phyloP scores from a whole-genome alignment of 2,113 vertebrate species.

The Micromys minutus region DNA sequence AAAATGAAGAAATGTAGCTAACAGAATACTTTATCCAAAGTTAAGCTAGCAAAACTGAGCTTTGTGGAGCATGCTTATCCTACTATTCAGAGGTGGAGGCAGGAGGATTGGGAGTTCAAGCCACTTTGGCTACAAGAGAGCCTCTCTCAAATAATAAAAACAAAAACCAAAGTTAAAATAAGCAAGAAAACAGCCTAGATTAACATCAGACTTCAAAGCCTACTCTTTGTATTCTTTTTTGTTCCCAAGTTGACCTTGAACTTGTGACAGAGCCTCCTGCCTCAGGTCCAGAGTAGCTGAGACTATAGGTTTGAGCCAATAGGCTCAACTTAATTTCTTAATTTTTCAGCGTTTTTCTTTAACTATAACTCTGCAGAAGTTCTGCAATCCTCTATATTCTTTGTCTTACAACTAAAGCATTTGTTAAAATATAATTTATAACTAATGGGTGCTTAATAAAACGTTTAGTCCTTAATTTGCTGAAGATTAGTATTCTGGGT shows the following conservation, averaged over 20 bases:
- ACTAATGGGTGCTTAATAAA: conserved; percentile 44
- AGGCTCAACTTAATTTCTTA: not conserved
- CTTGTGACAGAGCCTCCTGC: not conserved
- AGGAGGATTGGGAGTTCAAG: not conserved
- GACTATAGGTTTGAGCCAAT: not conserved
- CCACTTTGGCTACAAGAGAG: not conserved
- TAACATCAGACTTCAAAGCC: conserved; percentile 48
- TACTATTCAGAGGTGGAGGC: not conserved
- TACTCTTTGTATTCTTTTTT: not conserved
- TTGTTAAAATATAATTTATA: conserved; percentile 40
- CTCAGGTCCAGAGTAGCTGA: not conserved
- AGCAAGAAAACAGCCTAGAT: not conserved
- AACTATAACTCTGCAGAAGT: conserved; percentile 34
- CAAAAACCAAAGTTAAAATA: conserved; percentile 11
- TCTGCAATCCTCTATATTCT: not conserved
- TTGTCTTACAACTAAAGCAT: conserved; percentile 50
- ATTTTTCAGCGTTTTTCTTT: not conserved
- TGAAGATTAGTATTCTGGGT: conserved; percentile 47
- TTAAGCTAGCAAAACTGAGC: not conserved
- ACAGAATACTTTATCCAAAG: not conserved
- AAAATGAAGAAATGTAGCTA: not conserved
- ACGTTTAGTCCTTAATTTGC: conserved; percentile 35
- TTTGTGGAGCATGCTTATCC: not conserved
- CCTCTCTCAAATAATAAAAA: not conserved
- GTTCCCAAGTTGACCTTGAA: not conserved